Base-by-base conservation (phyloP, 2,797 vertebrate genomes). In the Glyptemys insculpta region DNA sequence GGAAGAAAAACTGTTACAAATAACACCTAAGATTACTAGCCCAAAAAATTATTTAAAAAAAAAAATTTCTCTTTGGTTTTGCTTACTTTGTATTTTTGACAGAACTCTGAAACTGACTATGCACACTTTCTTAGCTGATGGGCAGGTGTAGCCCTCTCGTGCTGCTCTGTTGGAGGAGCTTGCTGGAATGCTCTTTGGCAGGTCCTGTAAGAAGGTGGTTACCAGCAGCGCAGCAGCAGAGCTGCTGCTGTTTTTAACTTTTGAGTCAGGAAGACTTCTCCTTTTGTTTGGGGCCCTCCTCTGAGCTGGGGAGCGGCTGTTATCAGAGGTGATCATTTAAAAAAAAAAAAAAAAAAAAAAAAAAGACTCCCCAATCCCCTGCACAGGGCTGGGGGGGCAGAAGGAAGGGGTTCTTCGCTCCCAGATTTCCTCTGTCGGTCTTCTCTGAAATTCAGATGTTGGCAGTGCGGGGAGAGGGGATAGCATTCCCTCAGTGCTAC, bases 181-280 rank as follows among this genome's bases (percentile, higher is more conserved):
- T 94, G 72, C 85, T 96, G 88, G 80, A 19, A 87, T 90, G 31
- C 85, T 78, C 79, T 84, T 74, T 80, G 59, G 16, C 37, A 84
- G 83, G 23, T 62, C 82, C 87, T 3, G 23, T 19, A 50, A 56
- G 78, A 16, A 83, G 29, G 16, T 4, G 41, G n/a, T 89, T 92
- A 89, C 81, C 37, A 68, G 8, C 19, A 62, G 29, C 6, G 12
- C 57, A 31, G 12, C 10, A 23, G n/a, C 9, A 72, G 65, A 72
- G n/a, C n/a, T 72, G 68, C 21, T 41, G 68, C 37, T 72, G 19
- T 72, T 72, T 72, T 37, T 68, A 5, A 68, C 65, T 37, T 68
- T 41, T 72, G 19, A 72, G 68, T 72, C 9, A 72, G 21, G 19
- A 72, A 72, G 68, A 25, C 37, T 3, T 72, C 68, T 41, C 18